A percentile compares a stretch with the other conserved stretches of the same genome.
Evolutionary conservation across 2,113 vertebrate species (phyloP).

Genomic region (Urocitellus parryii): DNA sequence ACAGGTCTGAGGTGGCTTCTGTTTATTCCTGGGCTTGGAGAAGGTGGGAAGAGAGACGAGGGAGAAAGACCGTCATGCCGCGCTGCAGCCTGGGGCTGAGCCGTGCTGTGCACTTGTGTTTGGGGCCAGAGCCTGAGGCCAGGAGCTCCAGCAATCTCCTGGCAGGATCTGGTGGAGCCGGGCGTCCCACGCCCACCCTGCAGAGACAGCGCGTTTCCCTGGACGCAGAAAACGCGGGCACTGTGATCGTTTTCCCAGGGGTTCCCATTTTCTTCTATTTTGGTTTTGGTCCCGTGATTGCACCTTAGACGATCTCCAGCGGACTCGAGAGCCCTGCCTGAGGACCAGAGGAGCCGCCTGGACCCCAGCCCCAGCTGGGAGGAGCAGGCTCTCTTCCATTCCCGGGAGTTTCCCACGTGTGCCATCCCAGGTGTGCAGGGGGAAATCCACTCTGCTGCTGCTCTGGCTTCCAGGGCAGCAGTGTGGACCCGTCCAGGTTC

Average conservation of each 20-base stretch:
- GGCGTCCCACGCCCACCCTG: accelerated
- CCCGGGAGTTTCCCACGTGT: too few species aligned
- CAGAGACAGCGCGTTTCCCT: accelerated
- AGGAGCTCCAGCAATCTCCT: accelerated
- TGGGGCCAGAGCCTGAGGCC: accelerated
- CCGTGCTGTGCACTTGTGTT: too few species aligned
- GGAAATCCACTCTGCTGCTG: too few species aligned
- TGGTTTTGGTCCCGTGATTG: not conserved
- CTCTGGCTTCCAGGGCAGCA: too few species aligned
- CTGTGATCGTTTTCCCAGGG: accelerated
- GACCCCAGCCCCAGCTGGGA: too few species aligned
- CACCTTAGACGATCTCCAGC: too few species aligned
- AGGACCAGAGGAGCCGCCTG: too few species aligned
- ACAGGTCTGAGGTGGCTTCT: not conserved
- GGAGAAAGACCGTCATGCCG: too few species aligned
- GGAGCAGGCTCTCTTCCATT: too few species aligned
- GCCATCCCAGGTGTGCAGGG: accelerated
- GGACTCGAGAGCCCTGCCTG: too few species aligned
- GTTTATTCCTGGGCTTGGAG: not conserved
- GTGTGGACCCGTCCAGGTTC: too few species aligned
- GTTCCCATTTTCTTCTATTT: not conserved
- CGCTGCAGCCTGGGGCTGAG: accelerated
- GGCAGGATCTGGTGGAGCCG: accelerated
- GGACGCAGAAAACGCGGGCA: not conserved
- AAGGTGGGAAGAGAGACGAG: not conserved